Base-by-base conservation (phyloP, 2,797 vertebrate species). In the Anas acuta region DNA sequence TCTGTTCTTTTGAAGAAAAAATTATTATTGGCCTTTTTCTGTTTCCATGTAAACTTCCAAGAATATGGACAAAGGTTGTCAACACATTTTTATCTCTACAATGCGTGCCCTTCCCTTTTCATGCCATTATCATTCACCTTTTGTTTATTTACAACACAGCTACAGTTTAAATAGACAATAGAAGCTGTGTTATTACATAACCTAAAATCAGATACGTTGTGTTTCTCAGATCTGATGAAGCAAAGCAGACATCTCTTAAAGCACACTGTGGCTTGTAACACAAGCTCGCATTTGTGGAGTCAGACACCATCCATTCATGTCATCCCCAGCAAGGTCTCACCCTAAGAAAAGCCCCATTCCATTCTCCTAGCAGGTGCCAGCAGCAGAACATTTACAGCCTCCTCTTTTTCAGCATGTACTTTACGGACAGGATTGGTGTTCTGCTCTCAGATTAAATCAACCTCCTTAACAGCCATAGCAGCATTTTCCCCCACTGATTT, bases 111-210 rank as follows among this genome's bases (percentile, higher is more conserved):
- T 79, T 83, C 53, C 35, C 22, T 73, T 58, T 87, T 62, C 33
- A 39, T 58, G 20, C 39, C 33, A 19, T 61, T 58, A 35, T 45
- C 5, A 0, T 77, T 89, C 57, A 30, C 23, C 14, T 84, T 90
- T 81, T 91, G 72, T 90, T 94, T 94, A 87, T 39, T 81, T n/a
- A 56, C 75, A 85, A 82, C 37, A 93, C 26, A 72, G 56, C 37
- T 65, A 57, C 33, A 84, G 83, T 78, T 92, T 83, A 80, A 84
- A 83, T 0, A 80, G 25, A 87, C 60, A 93, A 91, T 30, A 93
- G 26, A 60, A 78, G n/a, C 51, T 74, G 45, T 65, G n/a, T 57
- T 82, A n/a, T 49, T 76, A 60, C 21, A 21, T 73, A 78, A 80
- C 45, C 69, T 76, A 66, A 76, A 83, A 65, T 85, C 69, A 92